Percentiles rank a stretch among this genome's conserved stretches.
phyloP scores from a whole-genome alignment of 2,888 invertebrate genomes.

The Drosophila dives region DNA sequence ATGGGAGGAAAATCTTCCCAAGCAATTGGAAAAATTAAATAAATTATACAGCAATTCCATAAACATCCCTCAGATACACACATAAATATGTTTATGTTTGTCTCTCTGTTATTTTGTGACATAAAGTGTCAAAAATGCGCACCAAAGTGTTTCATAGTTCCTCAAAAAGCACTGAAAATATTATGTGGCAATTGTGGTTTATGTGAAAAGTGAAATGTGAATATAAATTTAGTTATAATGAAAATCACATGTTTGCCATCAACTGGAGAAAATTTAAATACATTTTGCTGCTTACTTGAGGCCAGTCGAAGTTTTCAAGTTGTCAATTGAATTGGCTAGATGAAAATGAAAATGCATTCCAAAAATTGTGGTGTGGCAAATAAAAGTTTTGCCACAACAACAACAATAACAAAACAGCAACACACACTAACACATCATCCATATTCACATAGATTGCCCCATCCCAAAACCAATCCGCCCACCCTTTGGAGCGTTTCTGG shows the following conservation, averaged over 20 bases:
- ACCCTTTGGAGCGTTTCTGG: slow-evolving; percentile 38
- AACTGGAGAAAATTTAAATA: slow-evolving; percentile 1
- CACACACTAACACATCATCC: slow-evolving; percentile 10
- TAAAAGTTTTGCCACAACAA: slow-evolving; percentile 40
- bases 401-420: slow-evolving; percentile 11
- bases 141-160: not conserved
- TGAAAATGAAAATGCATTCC: slow-evolving; percentile 45
- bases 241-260: not conserved
- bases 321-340: slow-evolving; percentile 52
- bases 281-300: slow-evolving; percentile 10
- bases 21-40: slow-evolving; percentile 50
- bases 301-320: slow-evolving; percentile 30
- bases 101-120: not conserved
- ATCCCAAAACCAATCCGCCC: not conserved
- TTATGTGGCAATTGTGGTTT: not conserved
- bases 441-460: not conserved
- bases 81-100: slow-evolving; percentile 12
- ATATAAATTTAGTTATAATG: not conserved
- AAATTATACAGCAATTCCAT: slow-evolving; percentile 41
- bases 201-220: not conserved
- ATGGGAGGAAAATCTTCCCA: slow-evolving; percentile 2
- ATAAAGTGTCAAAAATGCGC: not conserved
- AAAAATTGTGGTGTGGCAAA: slow-evolving; percentile 24
- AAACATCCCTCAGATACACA: slow-evolving; percentile 12
- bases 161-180: not conserved